phyloP scores from a whole-genome alignment of 2,888 invertebrate species.

The Caprella mutica region DNA sequence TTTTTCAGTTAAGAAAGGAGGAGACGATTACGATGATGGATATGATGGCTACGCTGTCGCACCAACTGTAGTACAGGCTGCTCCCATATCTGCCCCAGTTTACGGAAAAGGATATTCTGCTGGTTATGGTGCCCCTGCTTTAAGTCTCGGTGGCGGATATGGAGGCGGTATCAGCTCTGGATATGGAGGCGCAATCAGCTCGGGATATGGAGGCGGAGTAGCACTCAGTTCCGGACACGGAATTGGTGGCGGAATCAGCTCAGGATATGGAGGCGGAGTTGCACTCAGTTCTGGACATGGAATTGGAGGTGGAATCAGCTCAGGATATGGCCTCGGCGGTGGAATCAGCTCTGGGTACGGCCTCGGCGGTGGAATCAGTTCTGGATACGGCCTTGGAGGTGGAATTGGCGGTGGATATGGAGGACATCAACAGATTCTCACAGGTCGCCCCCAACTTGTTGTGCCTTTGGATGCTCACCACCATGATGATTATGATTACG shows the following conservation, averaged over 20 bases:
- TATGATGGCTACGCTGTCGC: conserved; percentile 1
- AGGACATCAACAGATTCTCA: background rate
- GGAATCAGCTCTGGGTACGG: background rate
- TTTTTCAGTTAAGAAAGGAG: no score
- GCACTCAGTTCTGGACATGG: no score
- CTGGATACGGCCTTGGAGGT: background rate
- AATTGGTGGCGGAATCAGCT: background rate
- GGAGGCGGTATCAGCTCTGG: background rate
- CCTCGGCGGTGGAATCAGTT: background rate
- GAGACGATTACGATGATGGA: conserved; percentile 9
- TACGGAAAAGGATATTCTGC: background rate
- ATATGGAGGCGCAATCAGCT: background rate
- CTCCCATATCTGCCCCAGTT: background rate
- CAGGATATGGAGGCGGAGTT: background rate
- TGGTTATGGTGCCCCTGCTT: no score
- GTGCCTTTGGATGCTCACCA: background rate
- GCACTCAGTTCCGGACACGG: background rate
- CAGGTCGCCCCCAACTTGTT: background rate
- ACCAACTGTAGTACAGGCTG: conserved; percentile 3
- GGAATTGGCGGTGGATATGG: background rate
- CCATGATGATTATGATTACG: conserved; percentile 9
- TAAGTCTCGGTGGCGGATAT: background rate
- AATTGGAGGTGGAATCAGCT: background rate
- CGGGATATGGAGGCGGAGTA: background rate
- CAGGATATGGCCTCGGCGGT: background rate